phyloP scores from a whole-genome alignment of 2,888 invertebrate species.

The Phalera bucephala region DNA sequence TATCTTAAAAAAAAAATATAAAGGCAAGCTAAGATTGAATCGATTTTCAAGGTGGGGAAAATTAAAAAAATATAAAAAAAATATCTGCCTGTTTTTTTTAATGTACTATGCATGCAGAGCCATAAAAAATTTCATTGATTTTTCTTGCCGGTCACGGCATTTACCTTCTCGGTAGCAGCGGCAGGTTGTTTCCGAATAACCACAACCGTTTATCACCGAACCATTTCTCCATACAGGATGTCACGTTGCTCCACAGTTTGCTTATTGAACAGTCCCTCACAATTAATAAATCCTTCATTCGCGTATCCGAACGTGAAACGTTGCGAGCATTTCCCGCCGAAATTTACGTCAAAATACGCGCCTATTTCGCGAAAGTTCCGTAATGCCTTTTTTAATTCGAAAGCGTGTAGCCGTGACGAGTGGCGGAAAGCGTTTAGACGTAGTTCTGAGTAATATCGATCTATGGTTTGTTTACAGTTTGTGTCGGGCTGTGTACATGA shows the following conservation, averaged over 20 bases:
- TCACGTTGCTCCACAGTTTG: constrained; percentile 76
- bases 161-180: constrained; percentile 92
- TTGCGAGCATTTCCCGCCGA: constrained; percentile 61
- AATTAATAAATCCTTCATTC: constrained; percentile 62
- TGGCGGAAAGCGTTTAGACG: constrained; percentile 61
- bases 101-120: neutral
- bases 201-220: constrained; percentile 95
- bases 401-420: constrained; percentile 49
- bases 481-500: constrained; percentile 75
- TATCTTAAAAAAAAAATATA: too few relatives aligned
- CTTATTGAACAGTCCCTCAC: constrained; percentile 46
- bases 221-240: constrained; percentile 94
- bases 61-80: too few relatives aligned
- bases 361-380: constrained; percentile 18
- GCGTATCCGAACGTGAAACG: constrained; percentile 48
- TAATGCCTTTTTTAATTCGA: constrained; percentile 21
- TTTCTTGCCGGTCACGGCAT: neutral
- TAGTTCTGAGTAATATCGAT: constrained; percentile 68
- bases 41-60: too few relatives aligned
- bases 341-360: constrained; percentile 43
- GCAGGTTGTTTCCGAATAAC: constrained; percentile 95
- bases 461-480: constrained; percentile 78
- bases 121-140: neutral
- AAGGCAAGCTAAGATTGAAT: too few relatives aligned
- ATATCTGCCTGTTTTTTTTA: too few relatives aligned